Evolutionary conservation across 2,797 vertebrate species (phyloP).

Genomic region (Sebastes miniatus): DNA sequence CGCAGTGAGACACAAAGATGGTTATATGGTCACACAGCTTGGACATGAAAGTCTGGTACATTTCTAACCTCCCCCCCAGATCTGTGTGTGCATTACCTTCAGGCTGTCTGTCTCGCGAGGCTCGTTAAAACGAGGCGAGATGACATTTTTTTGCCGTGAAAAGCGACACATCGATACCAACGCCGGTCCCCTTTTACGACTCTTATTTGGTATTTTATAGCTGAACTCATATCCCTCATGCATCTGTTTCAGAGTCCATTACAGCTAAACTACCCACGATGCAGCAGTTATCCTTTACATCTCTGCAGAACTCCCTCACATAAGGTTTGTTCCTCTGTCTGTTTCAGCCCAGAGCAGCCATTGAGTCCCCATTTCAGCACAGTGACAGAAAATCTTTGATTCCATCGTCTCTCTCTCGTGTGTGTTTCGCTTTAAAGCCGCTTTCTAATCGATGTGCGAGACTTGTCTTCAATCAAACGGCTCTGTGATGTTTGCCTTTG

Average conservation of each 20-base stretch:
- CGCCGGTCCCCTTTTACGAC: not conserved
- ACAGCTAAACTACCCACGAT: constrained; percentile 13
- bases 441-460: not conserved
- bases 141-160: constrained; percentile 1
- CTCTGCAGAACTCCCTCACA: not conserved
- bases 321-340: not conserved
- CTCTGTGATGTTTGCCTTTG: not conserved
- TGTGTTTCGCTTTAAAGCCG: not conserved
- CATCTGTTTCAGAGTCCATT: constrained; percentile 22
- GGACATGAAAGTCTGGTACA: not conserved
- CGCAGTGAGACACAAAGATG: not conserved
- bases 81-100: constrained; percentile 5
- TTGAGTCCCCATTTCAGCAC: constrained; percentile 1
- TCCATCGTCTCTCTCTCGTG: not conserved
- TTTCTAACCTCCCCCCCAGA: not conserved
- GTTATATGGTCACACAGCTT: constrained; percentile 28
- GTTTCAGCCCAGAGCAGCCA: not conserved
- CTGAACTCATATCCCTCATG: not conserved
- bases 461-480: not conserved
- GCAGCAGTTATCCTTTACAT: not conserved
- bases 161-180: constrained; percentile 5
- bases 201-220: constrained; percentile 20
- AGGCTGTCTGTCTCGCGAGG: constrained; percentile 42
- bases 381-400: constrained; percentile 17
- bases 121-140: constrained; percentile 31